Conservation (phyloP, 2,113 vertebrate species). For the Saimiri boliviensis region DNA sequence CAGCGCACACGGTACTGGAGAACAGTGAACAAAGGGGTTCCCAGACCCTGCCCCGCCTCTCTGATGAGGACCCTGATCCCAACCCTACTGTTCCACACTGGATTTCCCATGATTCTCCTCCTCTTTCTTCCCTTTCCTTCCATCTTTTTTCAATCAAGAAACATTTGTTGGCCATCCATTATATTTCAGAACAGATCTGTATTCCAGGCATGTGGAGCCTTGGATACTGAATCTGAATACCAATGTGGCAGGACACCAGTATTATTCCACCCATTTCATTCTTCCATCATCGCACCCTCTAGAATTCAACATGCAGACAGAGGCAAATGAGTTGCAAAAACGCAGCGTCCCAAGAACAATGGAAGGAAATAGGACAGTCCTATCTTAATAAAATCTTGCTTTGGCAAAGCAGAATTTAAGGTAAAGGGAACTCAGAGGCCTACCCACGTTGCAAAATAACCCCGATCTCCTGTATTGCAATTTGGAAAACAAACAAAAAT, state of each 20-base stretch:
- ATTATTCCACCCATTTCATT: neutral
- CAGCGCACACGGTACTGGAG: rapidly evolving
- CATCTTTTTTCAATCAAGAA: constrained; percentile 31
- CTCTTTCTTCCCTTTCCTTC: neutral
- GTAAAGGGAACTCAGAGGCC: neutral
- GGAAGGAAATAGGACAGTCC: neutral
- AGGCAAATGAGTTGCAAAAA: constrained; percentile 17
- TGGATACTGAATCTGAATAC: neutral
- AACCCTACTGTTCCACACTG: neutral
- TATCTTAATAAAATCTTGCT: constrained; percentile 53
- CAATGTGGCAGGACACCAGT: neutral
- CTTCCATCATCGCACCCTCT: neutral
- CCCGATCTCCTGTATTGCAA: neutral
- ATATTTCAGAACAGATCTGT: constrained; percentile 29
- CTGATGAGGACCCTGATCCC: neutral
- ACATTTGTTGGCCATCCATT: constrained; percentile 14
- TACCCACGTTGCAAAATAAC: neutral
- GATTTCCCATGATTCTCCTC: too few species aligned
- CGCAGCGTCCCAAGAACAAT: constrained; percentile 7
- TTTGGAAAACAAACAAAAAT: neutral
- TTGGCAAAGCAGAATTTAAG: neutral
- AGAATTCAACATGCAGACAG: neutral
- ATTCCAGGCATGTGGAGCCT: constrained; percentile 4
- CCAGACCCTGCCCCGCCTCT: neutral
- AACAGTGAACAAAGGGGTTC: rapidly evolving